Evolutionary conservation across 1,140 invertebrate genomes (phyloP).

Genomic region (Pseudomyrmex gracilis): DNA sequence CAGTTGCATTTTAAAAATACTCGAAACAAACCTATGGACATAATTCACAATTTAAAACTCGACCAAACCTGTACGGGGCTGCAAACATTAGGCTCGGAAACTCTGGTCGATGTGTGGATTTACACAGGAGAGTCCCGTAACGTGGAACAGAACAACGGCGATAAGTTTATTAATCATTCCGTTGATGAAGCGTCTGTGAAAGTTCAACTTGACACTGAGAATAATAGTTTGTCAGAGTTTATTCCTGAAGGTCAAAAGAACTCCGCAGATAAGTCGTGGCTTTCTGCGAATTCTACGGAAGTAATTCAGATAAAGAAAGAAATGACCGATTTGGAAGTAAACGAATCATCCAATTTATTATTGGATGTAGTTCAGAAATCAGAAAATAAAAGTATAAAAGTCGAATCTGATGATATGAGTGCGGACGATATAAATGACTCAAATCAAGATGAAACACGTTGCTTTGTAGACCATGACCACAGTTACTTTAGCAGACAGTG

Average conservation of each 20-base stretch:
- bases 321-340: not conserved
- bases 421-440: not conserved
- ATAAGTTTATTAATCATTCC: not conserved
- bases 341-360: not conserved
- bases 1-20: constrained; percentile 92
- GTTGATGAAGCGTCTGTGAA: not conserved
- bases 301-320: constrained; percentile 17
- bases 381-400: not conserved
- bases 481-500: constrained; percentile 64
- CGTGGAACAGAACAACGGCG: not conserved
- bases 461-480: constrained; percentile 66
- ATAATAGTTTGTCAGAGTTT: not conserved
- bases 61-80: constrained; percentile 94
- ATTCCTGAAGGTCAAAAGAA: not conserved
- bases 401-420: not conserved
- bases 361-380: not conserved
- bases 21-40: constrained; percentile 91
- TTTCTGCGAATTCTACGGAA: not conserved
- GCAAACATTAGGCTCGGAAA: constrained; percentile 93
- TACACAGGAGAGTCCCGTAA: constrained; percentile 78
- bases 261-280: not conserved
- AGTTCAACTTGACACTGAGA: not conserved
- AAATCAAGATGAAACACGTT: not conserved
- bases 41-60: constrained; percentile 93
- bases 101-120: constrained; percentile 90